Conservation (phyloP, 1,140 invertebrate genomes). For the Lucilia sericata region DNA sequence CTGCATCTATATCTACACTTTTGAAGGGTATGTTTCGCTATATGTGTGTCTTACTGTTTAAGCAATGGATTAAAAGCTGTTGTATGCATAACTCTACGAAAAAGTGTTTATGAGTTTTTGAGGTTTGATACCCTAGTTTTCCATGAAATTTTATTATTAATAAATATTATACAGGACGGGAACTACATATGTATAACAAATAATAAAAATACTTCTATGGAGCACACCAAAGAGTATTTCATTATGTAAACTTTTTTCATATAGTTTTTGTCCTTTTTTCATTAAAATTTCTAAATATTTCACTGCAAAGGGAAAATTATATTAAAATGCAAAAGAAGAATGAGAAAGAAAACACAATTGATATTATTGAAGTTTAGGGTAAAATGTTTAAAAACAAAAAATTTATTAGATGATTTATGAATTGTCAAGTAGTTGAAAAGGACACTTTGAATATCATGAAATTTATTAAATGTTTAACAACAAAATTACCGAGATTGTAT, state of each 20-base stretch:
- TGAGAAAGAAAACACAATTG: neutral
- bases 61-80: constrained; percentile 25
- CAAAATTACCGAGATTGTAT: neutral
- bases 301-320: neutral
- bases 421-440: constrained; percentile 34
- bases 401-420: constrained; percentile 35
- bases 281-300: constrained; percentile 7
- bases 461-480: constrained; percentile 6
- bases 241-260: neutral
- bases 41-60: constrained; percentile 2
- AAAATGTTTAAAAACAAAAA: neutral
- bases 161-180: neutral
- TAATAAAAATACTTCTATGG: neutral
- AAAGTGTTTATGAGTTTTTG: constrained; percentile 42
- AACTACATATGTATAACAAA: neutral
- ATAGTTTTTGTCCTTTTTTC: neutral
- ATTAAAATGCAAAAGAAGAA: neutral
- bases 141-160: constrained; percentile 40
- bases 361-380: constrained; percentile 29
- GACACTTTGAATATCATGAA: neutral
- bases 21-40: neutral
- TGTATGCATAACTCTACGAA: constrained; percentile 30
- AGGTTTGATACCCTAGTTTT: constrained; percentile 39
- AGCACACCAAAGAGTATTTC: neutral
- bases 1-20: too few relatives aligned